Conservation (phyloP, 2,113 vertebrate genomes). For the Sprattus sprattus region DNA sequence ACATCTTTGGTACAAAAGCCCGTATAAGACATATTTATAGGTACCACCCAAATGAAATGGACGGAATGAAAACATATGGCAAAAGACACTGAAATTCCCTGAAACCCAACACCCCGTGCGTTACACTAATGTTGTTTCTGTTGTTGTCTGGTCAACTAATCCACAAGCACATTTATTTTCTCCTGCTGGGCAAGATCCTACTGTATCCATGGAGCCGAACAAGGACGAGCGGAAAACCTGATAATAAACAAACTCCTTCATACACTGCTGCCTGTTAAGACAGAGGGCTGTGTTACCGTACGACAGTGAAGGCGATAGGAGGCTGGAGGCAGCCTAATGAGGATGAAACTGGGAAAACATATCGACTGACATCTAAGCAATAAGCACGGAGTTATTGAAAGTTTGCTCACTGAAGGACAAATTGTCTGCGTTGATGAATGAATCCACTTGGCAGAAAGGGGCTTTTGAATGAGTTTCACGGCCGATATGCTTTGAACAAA, state of each 20-base stretch:
- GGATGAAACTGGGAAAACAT: conserved; percentile 5
- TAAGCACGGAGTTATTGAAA: neutral
- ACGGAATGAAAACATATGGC: neutral
- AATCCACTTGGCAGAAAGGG: neutral
- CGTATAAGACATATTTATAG: neutral
- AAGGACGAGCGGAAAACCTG: neutral
- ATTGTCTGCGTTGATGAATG: neutral
- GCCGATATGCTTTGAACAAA: neutral
- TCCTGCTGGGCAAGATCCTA: neutral
- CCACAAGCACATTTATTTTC: neutral
- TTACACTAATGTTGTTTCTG: neutral
- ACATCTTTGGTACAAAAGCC: neutral
- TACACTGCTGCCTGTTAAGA: neutral
- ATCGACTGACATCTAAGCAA: neutral
- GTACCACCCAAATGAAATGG: neutral
- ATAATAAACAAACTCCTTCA: neutral
- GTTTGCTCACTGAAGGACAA: neutral
- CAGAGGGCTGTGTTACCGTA: no score
- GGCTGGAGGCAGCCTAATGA: neutral
- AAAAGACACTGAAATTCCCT: neutral
- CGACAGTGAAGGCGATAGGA: neutral
- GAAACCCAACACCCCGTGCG: neutral
- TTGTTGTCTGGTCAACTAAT: neutral
- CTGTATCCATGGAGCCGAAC: neutral
- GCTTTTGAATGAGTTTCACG: neutral